Conservation (phyloP, 2,888 invertebrate species). For the Pyrrhia umbra region DNA sequence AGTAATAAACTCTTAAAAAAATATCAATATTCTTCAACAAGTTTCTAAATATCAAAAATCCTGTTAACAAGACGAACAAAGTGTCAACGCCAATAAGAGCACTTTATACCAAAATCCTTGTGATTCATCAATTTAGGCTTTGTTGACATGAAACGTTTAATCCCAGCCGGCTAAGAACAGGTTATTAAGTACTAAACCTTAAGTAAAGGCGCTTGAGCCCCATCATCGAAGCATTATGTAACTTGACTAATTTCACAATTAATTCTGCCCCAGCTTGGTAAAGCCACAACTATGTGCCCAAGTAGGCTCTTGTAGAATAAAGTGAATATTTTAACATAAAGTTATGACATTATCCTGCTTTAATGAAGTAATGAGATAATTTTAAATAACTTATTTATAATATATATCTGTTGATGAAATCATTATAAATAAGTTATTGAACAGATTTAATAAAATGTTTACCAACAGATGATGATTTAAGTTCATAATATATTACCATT, state of each 20-base stretch:
- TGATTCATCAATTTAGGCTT: slow-evolving; percentile 54
- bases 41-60: slow-evolving; percentile 12
- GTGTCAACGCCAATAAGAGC: slow-evolving; percentile 21
- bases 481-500: neutral
- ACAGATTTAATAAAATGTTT: no score
- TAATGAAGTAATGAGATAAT: slow-evolving; percentile 16
- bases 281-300: slow-evolving; percentile 60
- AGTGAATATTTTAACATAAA: slow-evolving; percentile 48
- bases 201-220: slow-evolving; percentile 66
- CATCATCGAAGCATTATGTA: slow-evolving; percentile 63
- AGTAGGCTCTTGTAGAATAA: slow-evolving; percentile 39
- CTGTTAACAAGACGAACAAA: slow-evolving; percentile 13
- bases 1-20: neutral
- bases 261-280: slow-evolving; percentile 63
- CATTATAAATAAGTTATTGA: no score
- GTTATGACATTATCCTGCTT: slow-evolving; percentile 9
- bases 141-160: slow-evolving; percentile 64
- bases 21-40: neutral
- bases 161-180: slow-evolving; percentile 65
- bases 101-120: slow-evolving; percentile 37
- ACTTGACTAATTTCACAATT: slow-evolving; percentile 71
- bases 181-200: slow-evolving; percentile 74
- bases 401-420: no score
- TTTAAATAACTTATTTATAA: slow-evolving; percentile 10
- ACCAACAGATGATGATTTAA: no score